A percentile compares a stretch with the other conserved stretches of the same genome.
Conservation (phyloP, 2,888 invertebrate species). For the Ophioninae sp. region DNA sequence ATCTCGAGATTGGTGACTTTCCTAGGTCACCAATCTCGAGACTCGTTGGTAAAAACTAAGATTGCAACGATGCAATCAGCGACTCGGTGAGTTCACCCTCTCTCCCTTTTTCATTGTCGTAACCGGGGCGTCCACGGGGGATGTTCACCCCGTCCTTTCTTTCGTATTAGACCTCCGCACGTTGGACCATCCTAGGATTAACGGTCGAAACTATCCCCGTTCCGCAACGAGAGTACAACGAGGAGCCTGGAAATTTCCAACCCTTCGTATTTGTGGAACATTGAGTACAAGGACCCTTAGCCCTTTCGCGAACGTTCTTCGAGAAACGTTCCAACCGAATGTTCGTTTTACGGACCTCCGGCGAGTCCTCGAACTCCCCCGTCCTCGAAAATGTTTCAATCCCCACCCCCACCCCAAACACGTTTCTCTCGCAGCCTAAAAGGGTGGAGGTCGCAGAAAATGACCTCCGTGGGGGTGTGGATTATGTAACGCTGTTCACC, state of each 20-base stretch:
- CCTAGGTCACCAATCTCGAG: slow-evolving; percentile 69
- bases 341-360: too few relatives aligned
- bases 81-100: slow-evolving; percentile 13
- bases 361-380: too few relatives aligned
- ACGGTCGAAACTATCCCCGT: slow-evolving; percentile 71
- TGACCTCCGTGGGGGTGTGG: slow-evolving; percentile 13
- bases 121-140: slow-evolving; percentile 10
- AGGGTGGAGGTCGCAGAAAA: slow-evolving; percentile 8
- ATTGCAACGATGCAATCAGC: slow-evolving; percentile 79
- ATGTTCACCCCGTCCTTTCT: slow-evolving; percentile 50
- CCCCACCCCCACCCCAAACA: too few relatives aligned
- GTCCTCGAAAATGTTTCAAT: too few relatives aligned
- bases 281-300: too few relatives aligned
- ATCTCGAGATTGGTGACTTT: too few relatives aligned
- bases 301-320: too few relatives aligned
- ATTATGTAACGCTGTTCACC: slow-evolving; percentile 25
- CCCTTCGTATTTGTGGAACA: background rate
- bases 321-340: too few relatives aligned
- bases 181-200: slow-evolving; percentile 66
- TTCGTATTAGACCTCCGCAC: slow-evolving; percentile 59
- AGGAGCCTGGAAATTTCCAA: background rate
- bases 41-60: slow-evolving; percentile 75
- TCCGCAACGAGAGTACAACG: slow-evolving; percentile 45
- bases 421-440: background rate
- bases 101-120: slow-evolving; percentile 17